Evolutionary conservation across 2,113 vertebrate species (phyloP).

Genomic region (Capreolus pygargus): DNA sequence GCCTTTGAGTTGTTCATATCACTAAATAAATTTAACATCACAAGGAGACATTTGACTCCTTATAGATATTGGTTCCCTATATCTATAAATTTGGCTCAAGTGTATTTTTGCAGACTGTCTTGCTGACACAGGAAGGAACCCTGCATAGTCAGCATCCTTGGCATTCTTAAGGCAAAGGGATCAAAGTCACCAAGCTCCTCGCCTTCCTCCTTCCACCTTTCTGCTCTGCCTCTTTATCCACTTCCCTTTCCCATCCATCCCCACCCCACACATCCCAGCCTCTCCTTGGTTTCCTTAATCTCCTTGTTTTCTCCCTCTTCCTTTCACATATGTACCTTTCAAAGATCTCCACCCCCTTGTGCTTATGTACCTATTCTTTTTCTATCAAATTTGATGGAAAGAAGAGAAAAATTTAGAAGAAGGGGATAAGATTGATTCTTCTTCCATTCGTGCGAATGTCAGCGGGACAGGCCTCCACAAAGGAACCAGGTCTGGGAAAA

Average conservation of each 20-base stretch:
- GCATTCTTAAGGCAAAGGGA: neutral
- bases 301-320: neutral
- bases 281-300: neutral
- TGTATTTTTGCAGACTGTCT: neutral
- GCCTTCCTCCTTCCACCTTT: neutral
- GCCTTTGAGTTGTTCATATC: neutral
- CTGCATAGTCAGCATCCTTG: neutral
- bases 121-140: neutral
- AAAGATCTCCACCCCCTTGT: neutral
- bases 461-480: neutral
- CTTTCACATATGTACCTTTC: neutral
- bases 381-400: neutral
- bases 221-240: neutral
- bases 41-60: neutral
- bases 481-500: neutral
- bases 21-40: neutral
- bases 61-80: neutral
- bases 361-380: neutral
- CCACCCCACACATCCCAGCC: neutral
- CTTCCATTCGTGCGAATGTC: too few relatives aligned
- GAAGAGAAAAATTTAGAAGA: neutral
- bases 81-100: neutral
- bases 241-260: neutral
- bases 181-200: too few relatives aligned
- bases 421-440: neutral